Evolutionary conservation across 2,888 invertebrate species (phyloP).

Genomic region (Anthophora plumipes): DNA sequence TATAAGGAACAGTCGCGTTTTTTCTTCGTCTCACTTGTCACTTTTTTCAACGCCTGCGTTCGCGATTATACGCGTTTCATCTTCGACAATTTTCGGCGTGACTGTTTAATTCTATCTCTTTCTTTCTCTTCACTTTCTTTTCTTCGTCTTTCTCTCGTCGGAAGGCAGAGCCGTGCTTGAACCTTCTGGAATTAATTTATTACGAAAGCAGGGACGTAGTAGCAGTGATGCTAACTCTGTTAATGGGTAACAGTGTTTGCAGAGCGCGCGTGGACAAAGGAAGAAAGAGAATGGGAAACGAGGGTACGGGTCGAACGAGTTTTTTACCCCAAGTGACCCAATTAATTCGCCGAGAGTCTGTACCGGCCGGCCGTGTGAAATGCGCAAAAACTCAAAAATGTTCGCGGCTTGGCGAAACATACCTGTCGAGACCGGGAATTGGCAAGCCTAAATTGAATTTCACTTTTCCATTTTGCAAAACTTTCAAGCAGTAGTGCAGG

Average conservation of each 20-base stretch:
- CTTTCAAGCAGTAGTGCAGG: background rate
- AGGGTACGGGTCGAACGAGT: slow-evolving; percentile 64
- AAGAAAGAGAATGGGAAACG: slow-evolving; percentile 58
- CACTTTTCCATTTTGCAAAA: background rate
- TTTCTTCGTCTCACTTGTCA: background rate
- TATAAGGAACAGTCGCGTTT: background rate
- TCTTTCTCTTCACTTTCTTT: background rate
- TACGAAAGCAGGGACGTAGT: slow-evolving; percentile 61
- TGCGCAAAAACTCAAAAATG: slow-evolving; percentile 58
- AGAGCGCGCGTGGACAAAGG: slow-evolving; percentile 57
- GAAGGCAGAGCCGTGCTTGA: slow-evolving; percentile 34
- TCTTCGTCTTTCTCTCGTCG: background rate
- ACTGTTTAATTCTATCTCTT: slow-evolving; percentile 3
- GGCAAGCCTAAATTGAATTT: slow-evolving; percentile 24
- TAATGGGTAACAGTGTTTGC: slow-evolving; percentile 74
- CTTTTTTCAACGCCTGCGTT: slow-evolving; percentile 50
- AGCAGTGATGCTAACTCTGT: slow-evolving; percentile 70
- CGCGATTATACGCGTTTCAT: slow-evolving; percentile 51
- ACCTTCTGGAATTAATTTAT: slow-evolving; percentile 75
- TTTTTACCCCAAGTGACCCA: slow-evolving; percentile 68
- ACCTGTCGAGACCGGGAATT: background rate
- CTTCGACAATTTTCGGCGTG: slow-evolving; percentile 40
- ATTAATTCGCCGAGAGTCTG: slow-evolving; percentile 69
- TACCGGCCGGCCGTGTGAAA: slow-evolving; percentile 38
- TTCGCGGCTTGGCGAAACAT: slow-evolving; percentile 4